phyloP scores from a whole-genome alignment of 2,888 invertebrate genomes.

The Meloe dianella region DNA sequence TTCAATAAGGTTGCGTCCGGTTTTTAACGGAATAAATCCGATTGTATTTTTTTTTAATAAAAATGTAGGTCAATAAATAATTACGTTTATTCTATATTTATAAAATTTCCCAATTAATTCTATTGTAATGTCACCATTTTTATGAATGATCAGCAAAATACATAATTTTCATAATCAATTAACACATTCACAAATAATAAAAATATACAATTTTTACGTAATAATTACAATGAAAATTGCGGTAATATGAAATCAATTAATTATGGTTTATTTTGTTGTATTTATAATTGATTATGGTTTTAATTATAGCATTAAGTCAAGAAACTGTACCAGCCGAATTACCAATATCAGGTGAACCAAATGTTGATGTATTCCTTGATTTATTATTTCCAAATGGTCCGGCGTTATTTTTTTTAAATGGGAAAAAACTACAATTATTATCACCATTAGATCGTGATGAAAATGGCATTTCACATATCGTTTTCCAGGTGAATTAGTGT shows the following conservation, averaged over 20 bases:
- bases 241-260: neutral
- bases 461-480: slow-evolving; percentile 84
- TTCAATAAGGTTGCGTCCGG: too few species aligned
- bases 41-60: neutral
- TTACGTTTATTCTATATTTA: neutral
- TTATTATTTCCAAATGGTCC: slow-evolving; percentile 81
- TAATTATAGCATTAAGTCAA: slow-evolving; percentile 69
- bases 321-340: slow-evolving; percentile 79
- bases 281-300: slow-evolving; percentile 5
- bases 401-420: slow-evolving; percentile 79
- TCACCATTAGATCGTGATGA: slow-evolving; percentile 85
- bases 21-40: too few species aligned
- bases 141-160: neutral
- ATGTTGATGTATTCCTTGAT: slow-evolving; percentile 77
- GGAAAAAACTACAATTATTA: slow-evolving; percentile 79
- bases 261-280: neutral
- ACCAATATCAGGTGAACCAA: slow-evolving; percentile 84
- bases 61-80: neutral
- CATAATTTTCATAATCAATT: neutral
- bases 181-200: neutral
- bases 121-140: neutral
- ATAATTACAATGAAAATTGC: neutral
- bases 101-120: neutral
- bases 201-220: neutral
- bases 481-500: slow-evolving; percentile 74